These are phyloP conservation scores for Sinocyclocheilus rhinocerous DNA, from an alignment of 2,113 vertebrate genomes.

Conservation along the genomic window DNA sequence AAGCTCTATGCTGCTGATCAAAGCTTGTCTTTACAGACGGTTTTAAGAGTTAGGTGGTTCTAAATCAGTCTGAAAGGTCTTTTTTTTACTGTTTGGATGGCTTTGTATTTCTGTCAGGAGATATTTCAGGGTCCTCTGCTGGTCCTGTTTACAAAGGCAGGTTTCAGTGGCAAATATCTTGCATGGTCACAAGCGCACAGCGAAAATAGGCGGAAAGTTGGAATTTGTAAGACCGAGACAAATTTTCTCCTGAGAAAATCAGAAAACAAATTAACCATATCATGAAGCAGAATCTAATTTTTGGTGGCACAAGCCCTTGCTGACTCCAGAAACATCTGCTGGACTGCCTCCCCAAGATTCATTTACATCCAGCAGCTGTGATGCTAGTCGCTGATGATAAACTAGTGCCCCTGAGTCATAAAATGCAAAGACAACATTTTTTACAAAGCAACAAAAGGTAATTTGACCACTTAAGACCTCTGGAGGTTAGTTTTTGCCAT, in stretches of 20 bases:
- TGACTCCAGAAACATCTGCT: conserved; percentile 53
- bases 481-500: neutral
- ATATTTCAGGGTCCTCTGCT: conserved; percentile 44
- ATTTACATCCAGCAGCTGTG: conserved; percentile 53
- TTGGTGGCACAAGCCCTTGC: conserved; percentile 48
- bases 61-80: neutral
- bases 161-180: conserved; percentile 50
- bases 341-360: conserved; percentile 49
- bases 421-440: conserved; percentile 35
- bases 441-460: conserved; percentile 24
- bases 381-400: conserved; percentile 57
- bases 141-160: conserved; percentile 40
- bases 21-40: neutral
- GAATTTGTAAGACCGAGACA: conserved; percentile 50
- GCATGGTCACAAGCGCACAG: neutral
- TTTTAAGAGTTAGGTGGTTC: neutral
- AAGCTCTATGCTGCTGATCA: neutral
- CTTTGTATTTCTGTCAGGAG: neutral
- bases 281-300: conserved; percentile 56
- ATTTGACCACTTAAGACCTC: neutral
- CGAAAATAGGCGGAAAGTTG: conserved; percentile 35
- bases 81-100: neutral
- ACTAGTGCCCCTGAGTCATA: conserved; percentile 26
- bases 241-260: conserved; percentile 53
- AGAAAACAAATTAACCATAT: conserved; percentile 55